These are phyloP conservation scores for Sturmia bella DNA, from an alignment of 2,888 invertebrate genomes.

Conservation along the genomic window DNA sequence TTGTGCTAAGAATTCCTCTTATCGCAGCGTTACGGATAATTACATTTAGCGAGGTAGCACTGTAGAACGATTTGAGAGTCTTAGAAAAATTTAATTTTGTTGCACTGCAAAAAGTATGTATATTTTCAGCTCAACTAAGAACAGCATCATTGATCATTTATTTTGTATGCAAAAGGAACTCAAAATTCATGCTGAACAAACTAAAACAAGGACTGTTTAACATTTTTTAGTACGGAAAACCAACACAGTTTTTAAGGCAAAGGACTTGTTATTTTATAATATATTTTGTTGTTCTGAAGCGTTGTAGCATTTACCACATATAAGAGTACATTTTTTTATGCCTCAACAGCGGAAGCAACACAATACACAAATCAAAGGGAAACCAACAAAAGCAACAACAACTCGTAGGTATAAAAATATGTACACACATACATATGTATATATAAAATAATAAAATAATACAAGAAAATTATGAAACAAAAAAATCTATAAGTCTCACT, in stretches of 20 bases:
- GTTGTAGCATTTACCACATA: conserved; percentile 59
- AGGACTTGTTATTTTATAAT: conserved; percentile 20
- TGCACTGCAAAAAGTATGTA: too few relatives aligned
- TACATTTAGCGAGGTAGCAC: too few relatives aligned
- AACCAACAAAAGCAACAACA: conserved; percentile 29
- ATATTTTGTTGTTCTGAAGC: conserved; percentile 31
- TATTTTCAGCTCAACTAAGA: too few relatives aligned
- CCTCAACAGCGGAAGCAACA: conserved; percentile 62
- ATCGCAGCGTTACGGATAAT: too few relatives aligned
- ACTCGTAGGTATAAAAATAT: conserved; percentile 10
- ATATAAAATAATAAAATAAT: conserved; percentile 31
- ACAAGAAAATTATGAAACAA: conserved; percentile 12
- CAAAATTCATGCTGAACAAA: too few relatives aligned
- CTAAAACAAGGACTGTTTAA: not conserved
- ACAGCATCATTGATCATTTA: too few relatives aligned
- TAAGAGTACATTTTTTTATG: conserved; percentile 44
- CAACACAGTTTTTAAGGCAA: not conserved
- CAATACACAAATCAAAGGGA: conserved; percentile 59
- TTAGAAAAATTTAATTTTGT: too few relatives aligned
- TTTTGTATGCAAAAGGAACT: too few relatives aligned
- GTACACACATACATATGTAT: conserved; percentile 4
- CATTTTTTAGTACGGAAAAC: not conserved
- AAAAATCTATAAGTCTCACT: conserved; percentile 56
- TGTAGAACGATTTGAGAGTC: too few relatives aligned
- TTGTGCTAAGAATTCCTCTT: too few relatives aligned